Base-by-base conservation (phyloP, 2,113 vertebrate species). In the Morone chrysops region DNA sequence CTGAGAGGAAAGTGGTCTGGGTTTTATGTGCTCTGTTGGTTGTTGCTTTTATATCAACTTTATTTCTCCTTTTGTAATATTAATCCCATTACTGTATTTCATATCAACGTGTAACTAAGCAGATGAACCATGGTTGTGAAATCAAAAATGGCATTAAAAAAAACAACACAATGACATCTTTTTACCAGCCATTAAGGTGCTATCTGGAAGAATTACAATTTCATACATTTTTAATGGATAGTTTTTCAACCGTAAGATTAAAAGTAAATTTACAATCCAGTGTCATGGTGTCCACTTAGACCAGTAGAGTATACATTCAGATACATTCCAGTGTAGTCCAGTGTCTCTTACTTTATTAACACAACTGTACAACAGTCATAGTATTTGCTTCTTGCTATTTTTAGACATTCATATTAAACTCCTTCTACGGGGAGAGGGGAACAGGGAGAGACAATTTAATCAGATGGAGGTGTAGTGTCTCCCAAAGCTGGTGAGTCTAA, bases 381-480 rank as follows among this genome's bases (percentile, higher is more conserved):
- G 50, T 51, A 56, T 78, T 66, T 81, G 25, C 54, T 45, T 50
- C 0, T 2, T 63, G 70, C 51, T 48, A 31, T 77, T 71, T 70
- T 67, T 14, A 70, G 22, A 88, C 78, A 74, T 83, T 82, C 41
- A 75, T 25, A 56, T 67, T 74, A 0, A 71, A 76, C 54, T 62
- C 56, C 62, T 60, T 82, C 43, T 71, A 25, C 50, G 59, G 62
- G 62, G 53, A 75, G 5, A 11, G 41, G 18, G 22, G 53, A 75
- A 47, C 41, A 54, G 51, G 25, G 36, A 22, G 9, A 40, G 61
- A 38, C 2, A 2, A 50, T 59, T 54, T 18, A 20, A 66, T 95
- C 96, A 97, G 86, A 97, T 96, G 73, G 95, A 95, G 48, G 96
- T 96, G 87, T 91, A 97, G 91, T 95, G 96, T 87, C 93, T 96